A percentile compares a stretch with the other conserved stretches of the same genome.
These are phyloP conservation scores for Drosophila helvetica DNA, from an alignment of 2,888 invertebrate genomes.

Conservation along the genomic window DNA sequence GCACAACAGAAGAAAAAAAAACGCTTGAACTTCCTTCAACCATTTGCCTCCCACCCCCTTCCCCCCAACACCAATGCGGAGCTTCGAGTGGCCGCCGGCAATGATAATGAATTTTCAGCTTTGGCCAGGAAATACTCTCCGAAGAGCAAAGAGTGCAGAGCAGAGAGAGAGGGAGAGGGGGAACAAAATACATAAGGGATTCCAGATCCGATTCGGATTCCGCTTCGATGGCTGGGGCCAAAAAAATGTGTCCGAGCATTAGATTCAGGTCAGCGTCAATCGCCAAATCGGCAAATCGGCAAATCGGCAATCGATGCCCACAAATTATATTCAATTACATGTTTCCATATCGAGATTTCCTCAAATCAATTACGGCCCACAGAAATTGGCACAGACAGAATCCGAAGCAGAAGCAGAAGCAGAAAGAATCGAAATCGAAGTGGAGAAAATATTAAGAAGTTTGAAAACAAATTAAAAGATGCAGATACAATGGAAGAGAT, in stretches of 20 bases:
- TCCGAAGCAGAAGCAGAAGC: slow-evolving; percentile 1
- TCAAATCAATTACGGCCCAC: slow-evolving; percentile 65
- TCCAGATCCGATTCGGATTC: slow-evolving; percentile 3
- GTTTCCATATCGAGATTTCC: slow-evolving; percentile 71
- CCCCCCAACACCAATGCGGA: too few species aligned
- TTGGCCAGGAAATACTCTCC: slow-evolving; percentile 18
- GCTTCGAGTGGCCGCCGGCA: slow-evolving; percentile 26
- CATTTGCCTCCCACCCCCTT: neutral
- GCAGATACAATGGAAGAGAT: slow-evolving; percentile 3
- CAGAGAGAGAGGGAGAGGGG: slow-evolving; percentile 7
- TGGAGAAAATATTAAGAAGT: neutral
- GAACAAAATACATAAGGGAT: slow-evolving; percentile 29
- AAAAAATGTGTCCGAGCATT: slow-evolving; percentile 15
- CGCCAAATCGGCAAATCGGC: slow-evolving; percentile 1
- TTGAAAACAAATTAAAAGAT: slow-evolving; percentile 5
- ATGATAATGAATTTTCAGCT: slow-evolving; percentile 59
- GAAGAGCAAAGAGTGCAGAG: slow-evolving; percentile 14
- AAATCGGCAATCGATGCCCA: slow-evolving; percentile 48
- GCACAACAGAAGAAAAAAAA: neutral
- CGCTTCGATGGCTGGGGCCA: neutral
- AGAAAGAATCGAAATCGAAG: slow-evolving; percentile 9
- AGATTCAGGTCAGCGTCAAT: slow-evolving; percentile 44
- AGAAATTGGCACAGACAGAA: slow-evolving; percentile 26
- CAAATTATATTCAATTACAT: slow-evolving; percentile 78
- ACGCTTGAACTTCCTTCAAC: slow-evolving; percentile 12